Percentiles rank a stretch among this genome's conserved stretches.
Evolutionary conservation across 2,888 invertebrate species (phyloP).

Genomic region (Anagyrus pseudococci): DNA sequence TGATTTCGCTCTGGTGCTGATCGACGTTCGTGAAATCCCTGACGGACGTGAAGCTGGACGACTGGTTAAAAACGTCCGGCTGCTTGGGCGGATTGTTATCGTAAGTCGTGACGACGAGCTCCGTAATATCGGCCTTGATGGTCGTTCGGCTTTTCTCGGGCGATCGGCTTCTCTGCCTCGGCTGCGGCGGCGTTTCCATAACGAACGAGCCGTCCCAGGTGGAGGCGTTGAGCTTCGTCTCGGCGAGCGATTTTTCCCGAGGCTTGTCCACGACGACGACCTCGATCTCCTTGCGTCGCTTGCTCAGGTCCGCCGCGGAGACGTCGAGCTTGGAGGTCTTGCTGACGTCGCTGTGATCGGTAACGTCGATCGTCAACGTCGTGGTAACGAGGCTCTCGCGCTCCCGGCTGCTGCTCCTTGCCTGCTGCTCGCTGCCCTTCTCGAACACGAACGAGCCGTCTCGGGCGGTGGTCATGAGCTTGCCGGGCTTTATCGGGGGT

Average conservation of each 20-base stretch:
- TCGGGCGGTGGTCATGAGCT: slow-evolving; percentile 15
- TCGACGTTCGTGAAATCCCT: slow-evolving; percentile 7
- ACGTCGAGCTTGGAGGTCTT: background rate
- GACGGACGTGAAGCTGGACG: slow-evolving; percentile 24
- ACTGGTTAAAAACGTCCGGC: background rate
- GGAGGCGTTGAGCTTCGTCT: slow-evolving; percentile 40
- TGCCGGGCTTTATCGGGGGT: background rate
- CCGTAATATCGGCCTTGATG: background rate
- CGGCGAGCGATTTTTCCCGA: background rate
- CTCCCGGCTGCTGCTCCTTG: background rate
- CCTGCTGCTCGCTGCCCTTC: background rate
- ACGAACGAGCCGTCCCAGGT: slow-evolving; percentile 68
- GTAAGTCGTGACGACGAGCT: background rate
- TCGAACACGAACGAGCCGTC: slow-evolving; percentile 29
- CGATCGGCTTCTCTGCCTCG: background rate
- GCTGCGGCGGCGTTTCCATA: slow-evolving; percentile 61
- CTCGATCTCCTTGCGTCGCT: background rate
- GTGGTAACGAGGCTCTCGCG: background rate
- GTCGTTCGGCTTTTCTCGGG: background rate
- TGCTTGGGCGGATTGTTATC: slow-evolving; percentile 2
- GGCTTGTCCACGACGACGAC: slow-evolving; percentile 1
- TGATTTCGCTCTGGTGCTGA: background rate
- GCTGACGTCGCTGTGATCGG: background rate
- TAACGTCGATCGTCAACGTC: slow-evolving; percentile 17
- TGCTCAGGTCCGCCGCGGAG: background rate